These are phyloP conservation scores for Acleris literana DNA, from an alignment of 2,888 invertebrate genomes.

Conservation along the genomic window DNA sequence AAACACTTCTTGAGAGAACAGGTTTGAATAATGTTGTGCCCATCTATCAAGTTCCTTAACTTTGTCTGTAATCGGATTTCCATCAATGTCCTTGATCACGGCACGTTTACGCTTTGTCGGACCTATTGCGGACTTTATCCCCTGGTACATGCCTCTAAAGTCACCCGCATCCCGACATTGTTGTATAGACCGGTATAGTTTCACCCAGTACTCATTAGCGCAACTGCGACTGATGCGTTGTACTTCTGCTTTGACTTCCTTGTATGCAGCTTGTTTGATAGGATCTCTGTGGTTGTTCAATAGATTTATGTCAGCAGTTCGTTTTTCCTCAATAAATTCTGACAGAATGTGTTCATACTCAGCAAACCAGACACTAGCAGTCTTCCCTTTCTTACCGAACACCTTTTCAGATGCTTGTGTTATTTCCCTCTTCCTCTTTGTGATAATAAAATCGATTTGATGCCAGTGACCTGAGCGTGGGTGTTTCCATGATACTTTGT, in stretches of 20 bases:
- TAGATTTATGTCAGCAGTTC: constrained; percentile 4
- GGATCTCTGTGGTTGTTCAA: constrained; percentile 12
- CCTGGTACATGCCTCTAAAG: constrained; percentile 6
- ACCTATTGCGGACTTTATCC: constrained; percentile 1
- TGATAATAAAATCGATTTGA: no score
- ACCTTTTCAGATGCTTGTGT: constrained; percentile 8
- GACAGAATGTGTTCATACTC: constrained; percentile 11
- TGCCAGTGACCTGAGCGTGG: no score
- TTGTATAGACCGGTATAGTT: neutral
- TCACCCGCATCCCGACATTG: constrained; percentile 10
- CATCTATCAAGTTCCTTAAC: constrained; percentile 1
- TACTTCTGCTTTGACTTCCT: constrained; percentile 14
- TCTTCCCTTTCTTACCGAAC: constrained; percentile 8
- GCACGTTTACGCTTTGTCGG: neutral
- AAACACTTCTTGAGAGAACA: constrained; percentile 8
- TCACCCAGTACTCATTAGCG: constrained; percentile 7
- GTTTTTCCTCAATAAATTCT: no score
- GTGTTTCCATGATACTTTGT: no score
- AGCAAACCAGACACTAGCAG: constrained; percentile 6
- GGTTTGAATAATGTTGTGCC: constrained; percentile 1
- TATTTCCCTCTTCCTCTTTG: constrained; percentile 4
- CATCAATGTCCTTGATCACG: no score
- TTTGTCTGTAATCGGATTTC: neutral
- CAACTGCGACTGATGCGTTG: constrained; percentile 12
- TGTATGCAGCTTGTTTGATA: constrained; percentile 4